phyloP scores from a whole-genome alignment of 2,888 invertebrate genomes.

The Endomychus coccineus region DNA sequence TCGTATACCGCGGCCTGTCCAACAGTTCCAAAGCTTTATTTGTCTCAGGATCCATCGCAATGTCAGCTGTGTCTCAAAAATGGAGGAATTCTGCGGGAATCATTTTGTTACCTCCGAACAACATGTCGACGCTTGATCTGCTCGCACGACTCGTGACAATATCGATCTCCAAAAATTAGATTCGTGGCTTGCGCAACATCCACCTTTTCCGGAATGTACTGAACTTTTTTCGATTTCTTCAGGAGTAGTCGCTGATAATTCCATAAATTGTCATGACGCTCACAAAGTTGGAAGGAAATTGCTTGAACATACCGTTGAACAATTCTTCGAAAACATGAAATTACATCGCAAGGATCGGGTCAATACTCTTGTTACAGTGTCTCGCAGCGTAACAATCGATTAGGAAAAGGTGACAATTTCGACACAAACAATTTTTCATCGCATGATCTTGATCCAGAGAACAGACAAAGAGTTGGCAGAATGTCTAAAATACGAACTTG shows the following conservation, averaged over 20 bases:
- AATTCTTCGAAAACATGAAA: too few species aligned
- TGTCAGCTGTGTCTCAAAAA: slow-evolving; percentile 11
- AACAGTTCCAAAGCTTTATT: slow-evolving; percentile 13
- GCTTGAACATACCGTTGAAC: too few species aligned
- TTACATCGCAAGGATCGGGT: too few species aligned
- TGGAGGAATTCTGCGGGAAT: slow-evolving; percentile 17
- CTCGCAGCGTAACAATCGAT: slow-evolving; percentile 19
- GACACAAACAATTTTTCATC: slow-evolving; percentile 2
- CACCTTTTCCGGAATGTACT: too few species aligned
- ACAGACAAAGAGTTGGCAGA: too few species aligned
- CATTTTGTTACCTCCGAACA: slow-evolving; percentile 9
- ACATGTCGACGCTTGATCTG: slow-evolving; percentile 13
- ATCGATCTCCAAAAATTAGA: slow-evolving; percentile 13
- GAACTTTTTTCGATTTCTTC: too few species aligned
- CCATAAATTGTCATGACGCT: too few species aligned
- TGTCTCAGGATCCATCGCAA: slow-evolving; percentile 12
- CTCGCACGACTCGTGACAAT: slow-evolving; percentile 13
- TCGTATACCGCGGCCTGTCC: slow-evolving; percentile 8
- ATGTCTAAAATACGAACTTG: too few species aligned
- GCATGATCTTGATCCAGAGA: too few species aligned
- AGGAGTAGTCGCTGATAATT: too few species aligned
- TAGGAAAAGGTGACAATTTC: slow-evolving; percentile 7
- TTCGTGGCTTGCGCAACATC: slow-evolving; percentile 18
- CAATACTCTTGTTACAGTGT: too few species aligned
- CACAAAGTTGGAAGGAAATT: too few species aligned